Evolutionary conservation across 2,797 vertebrate genomes (phyloP).

Genomic region (Epinephelus awoara): DNA sequence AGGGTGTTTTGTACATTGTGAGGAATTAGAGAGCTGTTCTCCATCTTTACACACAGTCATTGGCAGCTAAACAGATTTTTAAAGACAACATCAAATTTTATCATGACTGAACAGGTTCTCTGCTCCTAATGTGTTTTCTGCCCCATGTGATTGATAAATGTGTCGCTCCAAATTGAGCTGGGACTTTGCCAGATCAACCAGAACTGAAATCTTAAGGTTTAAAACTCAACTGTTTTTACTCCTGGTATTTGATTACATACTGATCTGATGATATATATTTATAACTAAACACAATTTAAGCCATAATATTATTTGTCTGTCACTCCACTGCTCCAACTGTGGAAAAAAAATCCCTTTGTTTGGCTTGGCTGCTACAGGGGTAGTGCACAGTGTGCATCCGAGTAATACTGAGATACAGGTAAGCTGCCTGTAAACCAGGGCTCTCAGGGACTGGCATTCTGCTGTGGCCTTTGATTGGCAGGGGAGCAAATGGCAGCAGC

Average conservation of each 20-base stretch:
- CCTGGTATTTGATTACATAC: conserved; percentile 7
- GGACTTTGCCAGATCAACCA: not conserved
- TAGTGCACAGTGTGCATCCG: conserved; percentile 19
- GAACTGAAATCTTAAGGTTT: not conserved
- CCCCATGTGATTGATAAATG: not conserved
- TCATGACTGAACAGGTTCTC: not conserved
- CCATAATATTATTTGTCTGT: not conserved
- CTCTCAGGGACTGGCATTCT: conserved; percentile 74
- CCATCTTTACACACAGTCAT: no score
- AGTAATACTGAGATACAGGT: conserved; percentile 57
- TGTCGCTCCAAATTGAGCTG: not conserved
- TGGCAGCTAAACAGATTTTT: not conserved
- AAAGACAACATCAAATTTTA: not conserved
- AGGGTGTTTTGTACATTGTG: no score
- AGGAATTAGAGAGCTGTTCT: no score
- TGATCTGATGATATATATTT: not conserved
- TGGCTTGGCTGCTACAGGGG: conserved; percentile 19
- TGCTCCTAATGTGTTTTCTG: not conserved
- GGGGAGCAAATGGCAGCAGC: conserved; percentile 81
- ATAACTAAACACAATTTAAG: not conserved
- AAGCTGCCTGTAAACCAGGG: conserved; percentile 50
- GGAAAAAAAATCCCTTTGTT: conserved; percentile 13
- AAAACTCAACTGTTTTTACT: not conserved
- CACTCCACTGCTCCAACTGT: not conserved
- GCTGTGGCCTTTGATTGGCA: conserved; percentile 79